phyloP scores from a whole-genome alignment of 2,797 vertebrate species.

The Macropodus opercularis region DNA sequence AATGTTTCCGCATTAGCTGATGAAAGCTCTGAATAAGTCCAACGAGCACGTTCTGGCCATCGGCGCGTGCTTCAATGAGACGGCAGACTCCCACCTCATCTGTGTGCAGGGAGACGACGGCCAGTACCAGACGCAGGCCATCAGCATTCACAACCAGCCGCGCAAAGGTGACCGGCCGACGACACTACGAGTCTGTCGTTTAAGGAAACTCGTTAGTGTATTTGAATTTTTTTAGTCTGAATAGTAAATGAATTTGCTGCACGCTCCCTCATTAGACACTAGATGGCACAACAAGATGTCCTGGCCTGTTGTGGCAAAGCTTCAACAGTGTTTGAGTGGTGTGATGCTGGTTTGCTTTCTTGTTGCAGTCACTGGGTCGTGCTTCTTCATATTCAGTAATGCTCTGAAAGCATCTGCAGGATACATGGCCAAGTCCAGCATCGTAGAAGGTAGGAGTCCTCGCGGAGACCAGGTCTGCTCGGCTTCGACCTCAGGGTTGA shows the following conservation, averaged over 20 bases:
- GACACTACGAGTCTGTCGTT: too few relatives aligned
- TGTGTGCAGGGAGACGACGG: slow-evolving; percentile 96
- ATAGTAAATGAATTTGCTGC: too few relatives aligned
- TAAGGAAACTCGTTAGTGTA: too few relatives aligned
- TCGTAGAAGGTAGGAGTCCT: slow-evolving; percentile 92
- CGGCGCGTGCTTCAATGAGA: slow-evolving; percentile 95
- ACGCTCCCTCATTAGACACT: slow-evolving; percentile 30
- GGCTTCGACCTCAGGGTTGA: slow-evolving; percentile 20
- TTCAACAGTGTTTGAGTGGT: neutral
- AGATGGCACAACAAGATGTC: slow-evolving; percentile 38
- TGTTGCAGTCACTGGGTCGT: slow-evolving; percentile 94
- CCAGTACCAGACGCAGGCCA: slow-evolving; percentile 98
- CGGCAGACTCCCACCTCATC: slow-evolving; percentile 96
- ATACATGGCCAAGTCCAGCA: slow-evolving; percentile 97
- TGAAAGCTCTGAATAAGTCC: slow-evolving; percentile 98
- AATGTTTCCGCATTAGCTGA: slow-evolving; percentile 81
- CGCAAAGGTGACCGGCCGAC: slow-evolving; percentile 97
- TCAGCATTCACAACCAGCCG: slow-evolving; percentile 98
- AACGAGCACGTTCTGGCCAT: slow-evolving; percentile 97
- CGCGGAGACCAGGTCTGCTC: slow-evolving; percentile 25
- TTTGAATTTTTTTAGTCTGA: too few relatives aligned
- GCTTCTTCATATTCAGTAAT: slow-evolving; percentile 98
- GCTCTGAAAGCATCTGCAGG: slow-evolving; percentile 95
- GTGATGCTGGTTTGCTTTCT: slow-evolving; percentile 4
- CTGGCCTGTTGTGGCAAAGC: neutral